phyloP scores from a whole-genome alignment of 2,113 vertebrate species.

The Agelaius phoeniceus region DNA sequence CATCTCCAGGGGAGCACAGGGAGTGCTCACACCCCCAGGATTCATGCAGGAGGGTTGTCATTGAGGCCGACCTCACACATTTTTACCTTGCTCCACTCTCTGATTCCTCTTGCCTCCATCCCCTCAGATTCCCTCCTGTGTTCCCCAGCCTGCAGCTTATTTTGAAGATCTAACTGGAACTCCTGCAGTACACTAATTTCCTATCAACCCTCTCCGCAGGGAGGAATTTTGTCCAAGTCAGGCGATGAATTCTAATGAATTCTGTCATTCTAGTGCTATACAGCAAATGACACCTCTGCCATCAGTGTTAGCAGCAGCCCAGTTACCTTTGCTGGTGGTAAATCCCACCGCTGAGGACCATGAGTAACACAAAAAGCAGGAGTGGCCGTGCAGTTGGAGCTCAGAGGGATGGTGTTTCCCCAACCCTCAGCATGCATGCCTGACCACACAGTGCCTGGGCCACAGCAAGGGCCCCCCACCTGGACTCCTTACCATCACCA shows the following conservation, averaged over 20 bases:
- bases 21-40: fast-evolving
- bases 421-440: not conserved
- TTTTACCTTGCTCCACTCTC: not conserved
- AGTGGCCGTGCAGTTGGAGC: not conserved
- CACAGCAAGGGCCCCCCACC: not conserved
- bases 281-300: not conserved
- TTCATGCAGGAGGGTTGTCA: fast-evolving
- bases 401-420: not conserved
- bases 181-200: not conserved
- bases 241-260: not conserved
- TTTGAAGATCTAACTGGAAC: not conserved
- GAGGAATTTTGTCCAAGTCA: not conserved
- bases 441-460: constrained; percentile 7
- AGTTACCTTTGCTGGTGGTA: not conserved
- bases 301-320: not conserved
- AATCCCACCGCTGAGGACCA: not conserved
- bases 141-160: not conserved
- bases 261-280: not conserved
- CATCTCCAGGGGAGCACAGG: not conserved
- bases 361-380: not conserved
- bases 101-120: not conserved
- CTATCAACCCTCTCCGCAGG: not conserved
- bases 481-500: not conserved
- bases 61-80: not conserved
- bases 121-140: not conserved